Conservation (phyloP, 2,888 invertebrate genomes). For the Celastrina argiolus region DNA sequence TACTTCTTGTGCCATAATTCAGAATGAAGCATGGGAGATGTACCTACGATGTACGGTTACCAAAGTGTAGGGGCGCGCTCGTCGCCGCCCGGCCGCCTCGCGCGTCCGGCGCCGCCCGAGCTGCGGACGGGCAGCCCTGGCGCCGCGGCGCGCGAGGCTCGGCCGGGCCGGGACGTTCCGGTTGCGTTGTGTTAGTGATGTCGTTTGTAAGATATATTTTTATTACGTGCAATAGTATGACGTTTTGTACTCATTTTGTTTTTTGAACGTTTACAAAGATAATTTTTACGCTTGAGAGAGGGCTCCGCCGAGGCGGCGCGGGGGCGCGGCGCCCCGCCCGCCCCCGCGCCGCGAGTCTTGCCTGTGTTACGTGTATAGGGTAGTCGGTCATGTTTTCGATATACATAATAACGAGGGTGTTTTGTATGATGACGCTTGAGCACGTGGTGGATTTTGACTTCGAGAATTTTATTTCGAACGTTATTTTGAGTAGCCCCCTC, state of each 20-base stretch:
- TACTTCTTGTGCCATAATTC: constrained; percentile 16
- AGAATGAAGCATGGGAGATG: not conserved
- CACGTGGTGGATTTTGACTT: constrained; percentile 26
- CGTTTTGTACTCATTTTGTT: constrained; percentile 33
- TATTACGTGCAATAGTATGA: constrained; percentile 26
- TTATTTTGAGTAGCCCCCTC: not conserved
- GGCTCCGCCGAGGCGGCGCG: constrained; percentile 63
- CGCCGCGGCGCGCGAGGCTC: not conserved
- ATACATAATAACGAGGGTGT: constrained; percentile 25
- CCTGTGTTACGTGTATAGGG: constrained; percentile 36
- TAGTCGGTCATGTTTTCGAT: constrained; percentile 25
- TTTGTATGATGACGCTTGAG: constrained; percentile 25
- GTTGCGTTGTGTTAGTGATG: constrained; percentile 22
- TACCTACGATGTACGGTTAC: not conserved
- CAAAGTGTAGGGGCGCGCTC: not conserved
- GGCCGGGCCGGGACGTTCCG: not conserved
- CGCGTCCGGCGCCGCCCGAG: not conserved
- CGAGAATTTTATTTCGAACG: not conserved
- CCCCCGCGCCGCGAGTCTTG: constrained; percentile 52
- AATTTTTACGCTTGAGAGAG: constrained; percentile 61
- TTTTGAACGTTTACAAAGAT: constrained; percentile 33
- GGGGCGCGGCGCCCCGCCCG: constrained; percentile 63
- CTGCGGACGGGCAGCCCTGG: too few species aligned
- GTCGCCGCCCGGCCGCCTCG: not conserved
- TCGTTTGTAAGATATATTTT: constrained; percentile 29